These are phyloP conservation scores for Takifugu rubripes DNA, from an alignment of 2,797 vertebrate species.

Conservation along the genomic window DNA sequence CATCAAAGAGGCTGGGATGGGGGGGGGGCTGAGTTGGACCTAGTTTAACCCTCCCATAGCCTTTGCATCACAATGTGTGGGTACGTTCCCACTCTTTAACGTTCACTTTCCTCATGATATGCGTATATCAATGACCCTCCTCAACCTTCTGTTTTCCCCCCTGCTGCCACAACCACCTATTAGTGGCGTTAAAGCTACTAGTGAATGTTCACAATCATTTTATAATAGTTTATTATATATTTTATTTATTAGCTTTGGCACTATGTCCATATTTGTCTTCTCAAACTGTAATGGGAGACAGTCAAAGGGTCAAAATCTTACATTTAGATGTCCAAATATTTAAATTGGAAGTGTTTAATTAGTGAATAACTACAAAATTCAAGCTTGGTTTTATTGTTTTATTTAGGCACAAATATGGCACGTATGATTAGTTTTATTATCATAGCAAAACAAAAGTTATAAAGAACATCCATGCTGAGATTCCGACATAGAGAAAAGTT, in stretches of 20 bases:
- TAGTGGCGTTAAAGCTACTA: neutral
- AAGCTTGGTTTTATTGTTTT: too few species aligned
- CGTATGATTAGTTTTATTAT: too few species aligned
- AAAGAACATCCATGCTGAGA: neutral
- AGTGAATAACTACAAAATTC: too few species aligned
- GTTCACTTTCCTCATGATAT: constrained; percentile 66
- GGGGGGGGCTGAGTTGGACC: constrained; percentile 62
- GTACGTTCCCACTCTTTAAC: constrained; percentile 63
- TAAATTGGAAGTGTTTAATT: too few species aligned
- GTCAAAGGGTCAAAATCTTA: too few species aligned
- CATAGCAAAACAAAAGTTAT: too few species aligned
- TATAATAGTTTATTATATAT: too few species aligned
- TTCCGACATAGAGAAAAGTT: constrained; percentile 1
- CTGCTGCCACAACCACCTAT: constrained; percentile 8
- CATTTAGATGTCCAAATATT: too few species aligned
- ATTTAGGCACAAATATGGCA: too few species aligned
- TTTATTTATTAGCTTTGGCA: too few species aligned
- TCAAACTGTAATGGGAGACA: too few species aligned
- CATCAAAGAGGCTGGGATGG: constrained; percentile 66
- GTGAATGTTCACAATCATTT: neutral
- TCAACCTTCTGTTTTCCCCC: constrained; percentile 33
- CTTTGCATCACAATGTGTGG: constrained; percentile 72
- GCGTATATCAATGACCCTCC: constrained; percentile 61
- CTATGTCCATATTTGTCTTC: too few species aligned
- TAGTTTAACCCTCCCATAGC: constrained; percentile 59